These are phyloP conservation scores for Otocyon megalotis DNA, from an alignment of 2,113 vertebrate genomes.

Conservation along the genomic window DNA sequence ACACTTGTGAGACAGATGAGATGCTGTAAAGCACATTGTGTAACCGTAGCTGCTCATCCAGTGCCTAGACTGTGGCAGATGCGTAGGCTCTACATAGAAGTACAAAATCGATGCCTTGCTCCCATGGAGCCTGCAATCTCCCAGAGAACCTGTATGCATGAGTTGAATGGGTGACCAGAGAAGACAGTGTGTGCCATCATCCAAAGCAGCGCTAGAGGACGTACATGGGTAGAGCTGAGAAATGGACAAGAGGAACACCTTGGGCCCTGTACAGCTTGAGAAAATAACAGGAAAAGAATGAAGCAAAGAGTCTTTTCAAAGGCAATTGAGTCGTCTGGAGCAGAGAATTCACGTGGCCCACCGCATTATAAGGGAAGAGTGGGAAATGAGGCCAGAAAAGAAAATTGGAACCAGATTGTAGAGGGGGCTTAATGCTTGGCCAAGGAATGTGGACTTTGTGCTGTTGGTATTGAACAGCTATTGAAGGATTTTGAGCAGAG, in stretches of 20 bases:
- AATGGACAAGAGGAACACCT: not conserved
- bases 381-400: conserved; percentile 72
- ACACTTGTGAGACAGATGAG: not conserved
- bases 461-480: conserved; percentile 45
- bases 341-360: not conserved
- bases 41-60: not conserved
- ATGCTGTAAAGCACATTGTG: not conserved
- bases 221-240: not conserved
- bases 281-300: conserved; percentile 52
- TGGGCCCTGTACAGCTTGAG: not conserved
- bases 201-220: not conserved
- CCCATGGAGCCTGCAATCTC: not conserved
- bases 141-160: not conserved
- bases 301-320: conserved; percentile 27
- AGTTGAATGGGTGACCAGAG: not conserved
- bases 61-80: not conserved
- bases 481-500: conserved; percentile 35
- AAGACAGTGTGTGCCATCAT: accelerated
- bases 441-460: conserved; percentile 60
- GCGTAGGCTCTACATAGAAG: not conserved
- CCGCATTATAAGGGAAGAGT: not conserved
- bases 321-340: not conserved
- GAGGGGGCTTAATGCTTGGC: conserved; percentile 25
- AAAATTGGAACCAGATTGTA: conserved; percentile 76
- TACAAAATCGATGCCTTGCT: not conserved